Evolutionary conservation across 2,888 invertebrate genomes (phyloP), one percentile per base, ranked within the genome.

Genomic region (Athrips mouffetella): DNA sequence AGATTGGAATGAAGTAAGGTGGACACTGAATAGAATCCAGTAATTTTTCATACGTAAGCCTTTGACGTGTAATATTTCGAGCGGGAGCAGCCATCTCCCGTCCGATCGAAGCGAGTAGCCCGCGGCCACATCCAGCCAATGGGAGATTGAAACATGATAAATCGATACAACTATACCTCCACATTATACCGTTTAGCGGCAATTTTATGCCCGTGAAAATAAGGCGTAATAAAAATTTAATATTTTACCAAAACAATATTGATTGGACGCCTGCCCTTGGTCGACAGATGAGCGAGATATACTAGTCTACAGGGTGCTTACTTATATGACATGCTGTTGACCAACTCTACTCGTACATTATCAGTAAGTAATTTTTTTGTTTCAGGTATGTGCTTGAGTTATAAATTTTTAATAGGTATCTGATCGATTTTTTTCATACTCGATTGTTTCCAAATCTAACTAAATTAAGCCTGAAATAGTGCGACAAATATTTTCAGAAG

Each of bases 121-220:
- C 47, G 56, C 52, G 62, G 64, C 66, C 57, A 65, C 62, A 40
- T 52, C 52, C 60, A 55, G 50, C 54, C 55, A 44, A 51, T 52
- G 52, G 59, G 40, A 80, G 80, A 82, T 82, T 79, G 79, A 77
- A 77, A 73, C 66, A 67, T 75, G 81, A 82, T 81, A 80, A 79
- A 79, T 76, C 64, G 72, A 62, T 63, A 58, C 63, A 56, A 64
- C 66, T 64, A 67, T 63, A 63, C 35, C 33, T 33, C 35, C 35
- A 25, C 53, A 60, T 60, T 61, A 65, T 62, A 62, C 57, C 18
- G 33, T 67, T 60, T 61, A 70, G 63, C 67, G 54, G 62, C 63
- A 62, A 67, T 70, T 66, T 76, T 70, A 62, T 65, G 59, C 62
- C 57, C 58, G 57, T 61, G 65, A 70, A 72, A 68, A 73, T 73